These are phyloP conservation scores for Indicator maculatus DNA, from an alignment of 2,113 vertebrate species.

Conservation along the genomic window DNA sequence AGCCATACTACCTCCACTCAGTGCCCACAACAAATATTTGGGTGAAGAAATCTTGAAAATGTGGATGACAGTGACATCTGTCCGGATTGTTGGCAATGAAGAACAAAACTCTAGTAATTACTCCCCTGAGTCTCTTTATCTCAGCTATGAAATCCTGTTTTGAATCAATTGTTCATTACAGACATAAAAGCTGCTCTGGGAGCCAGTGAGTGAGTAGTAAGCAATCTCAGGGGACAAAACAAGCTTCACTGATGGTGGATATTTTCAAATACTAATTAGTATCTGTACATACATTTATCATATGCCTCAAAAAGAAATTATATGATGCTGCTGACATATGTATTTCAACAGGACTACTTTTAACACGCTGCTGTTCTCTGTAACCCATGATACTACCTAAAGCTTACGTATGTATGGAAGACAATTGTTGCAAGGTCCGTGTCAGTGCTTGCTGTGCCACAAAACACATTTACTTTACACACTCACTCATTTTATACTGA, in stretches of 20 bases:
- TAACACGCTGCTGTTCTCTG: not conserved
- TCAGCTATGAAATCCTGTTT: not conserved
- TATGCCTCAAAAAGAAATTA: not conserved
- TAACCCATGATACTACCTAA: not conserved
- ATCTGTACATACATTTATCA: not conserved
- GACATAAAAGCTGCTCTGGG: not conserved
- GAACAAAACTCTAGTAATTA: not conserved
- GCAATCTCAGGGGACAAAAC: not conserved
- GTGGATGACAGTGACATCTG: not conserved
- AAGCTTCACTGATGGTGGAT: not conserved
- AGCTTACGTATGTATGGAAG: not conserved
- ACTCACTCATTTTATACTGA: not conserved
- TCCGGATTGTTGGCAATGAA: not conserved
- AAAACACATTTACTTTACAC: not conserved
- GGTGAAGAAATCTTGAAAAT: not conserved
- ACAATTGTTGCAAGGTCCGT: not conserved
- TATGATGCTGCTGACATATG: rapidly evolving
- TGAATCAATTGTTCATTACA: not conserved
- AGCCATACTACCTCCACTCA: not conserved
- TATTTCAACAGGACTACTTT: not conserved
- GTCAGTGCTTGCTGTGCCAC: not conserved
- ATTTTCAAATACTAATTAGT: not conserved
- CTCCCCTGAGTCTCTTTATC: not conserved
- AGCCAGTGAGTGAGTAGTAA: not conserved
- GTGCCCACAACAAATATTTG: not conserved